phyloP scores from a whole-genome alignment of 1,140 invertebrate species.

The Parasteatoda tepidariorum region DNA sequence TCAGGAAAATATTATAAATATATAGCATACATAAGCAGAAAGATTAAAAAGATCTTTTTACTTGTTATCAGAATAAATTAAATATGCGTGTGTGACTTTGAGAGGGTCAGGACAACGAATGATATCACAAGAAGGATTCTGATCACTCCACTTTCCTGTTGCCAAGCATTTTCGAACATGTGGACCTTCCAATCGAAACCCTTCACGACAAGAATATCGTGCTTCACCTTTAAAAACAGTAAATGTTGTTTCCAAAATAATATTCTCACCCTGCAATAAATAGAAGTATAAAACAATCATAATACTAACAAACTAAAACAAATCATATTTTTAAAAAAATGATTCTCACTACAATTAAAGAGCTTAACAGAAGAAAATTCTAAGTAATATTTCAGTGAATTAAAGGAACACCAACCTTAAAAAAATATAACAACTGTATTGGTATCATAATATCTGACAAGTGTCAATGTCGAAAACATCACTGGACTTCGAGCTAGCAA shows the following conservation, averaged over 20 bases:
- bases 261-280: conserved; percentile 40
- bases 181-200: conserved; percentile 69
- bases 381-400: no score
- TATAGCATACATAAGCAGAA: neutral
- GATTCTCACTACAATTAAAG: no score
- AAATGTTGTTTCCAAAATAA: conserved; percentile 23
- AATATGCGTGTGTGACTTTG: conserved; percentile 47
- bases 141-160: conserved; percentile 74
- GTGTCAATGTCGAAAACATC: no score
- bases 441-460: no score
- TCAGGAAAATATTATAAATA: no score
- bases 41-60: neutral
- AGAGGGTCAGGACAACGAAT: conserved; percentile 54
- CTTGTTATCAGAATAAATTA: conserved; percentile 63
- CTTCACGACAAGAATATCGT: conserved; percentile 66
- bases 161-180: conserved; percentile 70
- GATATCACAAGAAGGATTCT: conserved; percentile 63
- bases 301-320: no score
- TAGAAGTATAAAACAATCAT: neutral
- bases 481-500: no score
- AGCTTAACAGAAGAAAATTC: no score
- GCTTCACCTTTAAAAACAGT: conserved; percentile 42
- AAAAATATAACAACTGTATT: no score
- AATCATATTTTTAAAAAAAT: no score
- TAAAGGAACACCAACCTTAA: no score